Conservation (phyloP, 2,113 vertebrate species). For the Irena cyanogastra region DNA sequence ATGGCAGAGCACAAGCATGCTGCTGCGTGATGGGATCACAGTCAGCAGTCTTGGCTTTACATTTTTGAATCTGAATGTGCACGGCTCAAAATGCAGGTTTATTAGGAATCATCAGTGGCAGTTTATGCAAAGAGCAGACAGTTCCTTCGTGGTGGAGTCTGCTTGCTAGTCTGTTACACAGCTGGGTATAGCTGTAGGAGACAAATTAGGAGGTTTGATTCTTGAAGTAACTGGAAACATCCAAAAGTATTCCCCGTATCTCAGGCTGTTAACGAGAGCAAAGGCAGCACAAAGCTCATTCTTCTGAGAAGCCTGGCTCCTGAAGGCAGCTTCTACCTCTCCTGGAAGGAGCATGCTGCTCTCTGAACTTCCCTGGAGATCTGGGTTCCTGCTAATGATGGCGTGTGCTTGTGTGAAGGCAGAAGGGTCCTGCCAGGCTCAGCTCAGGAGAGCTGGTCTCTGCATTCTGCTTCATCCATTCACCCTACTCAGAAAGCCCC, state of each 20-base stretch:
- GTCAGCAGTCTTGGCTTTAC: background rate
- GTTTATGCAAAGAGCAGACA: constrained; percentile 39
- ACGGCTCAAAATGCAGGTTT: constrained; percentile 22
- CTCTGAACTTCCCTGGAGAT: background rate
- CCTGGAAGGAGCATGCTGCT: background rate
- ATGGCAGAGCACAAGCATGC: background rate
- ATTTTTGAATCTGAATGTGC: background rate
- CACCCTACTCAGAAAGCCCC: background rate
- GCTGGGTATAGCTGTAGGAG: background rate
- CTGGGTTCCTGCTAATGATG: background rate
- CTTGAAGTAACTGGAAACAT: background rate
- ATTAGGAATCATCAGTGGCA: constrained; percentile 34
- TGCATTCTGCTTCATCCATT: background rate
- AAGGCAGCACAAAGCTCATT: background rate
- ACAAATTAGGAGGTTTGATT: constrained; percentile 16
- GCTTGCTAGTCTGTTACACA: constrained; percentile 24
- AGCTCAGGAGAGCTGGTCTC: background rate
- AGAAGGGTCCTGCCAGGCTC: background rate
- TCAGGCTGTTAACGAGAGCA: background rate
- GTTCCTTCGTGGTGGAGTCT: background rate
- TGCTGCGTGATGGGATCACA: constrained; percentile 11
- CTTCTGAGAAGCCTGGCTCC: background rate
- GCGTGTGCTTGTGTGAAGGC: background rate
- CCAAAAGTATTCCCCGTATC: background rate
- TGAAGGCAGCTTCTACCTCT: background rate